Conservation (phyloP, 2,113 vertebrate species). For the Toxostoma redivivum region DNA sequence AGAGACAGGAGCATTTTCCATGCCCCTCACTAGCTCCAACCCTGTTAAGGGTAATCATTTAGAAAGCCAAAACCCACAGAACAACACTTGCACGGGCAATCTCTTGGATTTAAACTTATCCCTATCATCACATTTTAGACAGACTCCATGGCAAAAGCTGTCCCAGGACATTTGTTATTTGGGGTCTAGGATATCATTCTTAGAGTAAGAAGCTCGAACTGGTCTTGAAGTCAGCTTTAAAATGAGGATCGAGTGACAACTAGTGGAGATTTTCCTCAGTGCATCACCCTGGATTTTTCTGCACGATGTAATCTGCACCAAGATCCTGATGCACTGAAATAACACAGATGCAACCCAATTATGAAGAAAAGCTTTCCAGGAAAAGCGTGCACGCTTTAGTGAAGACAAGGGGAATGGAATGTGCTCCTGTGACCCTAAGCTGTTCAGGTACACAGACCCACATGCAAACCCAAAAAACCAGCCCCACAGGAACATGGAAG, state of each 20-base stretch:
- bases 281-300: neutral
- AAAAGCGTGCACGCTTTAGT: accelerated
- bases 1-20: neutral
- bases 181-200: neutral
- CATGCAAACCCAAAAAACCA: neutral
- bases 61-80: neutral
- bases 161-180: neutral
- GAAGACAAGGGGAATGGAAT: neutral
- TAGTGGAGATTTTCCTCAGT: conserved; percentile 40
- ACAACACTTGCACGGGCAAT: neutral
- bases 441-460: neutral
- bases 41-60: neutral
- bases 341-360: neutral
- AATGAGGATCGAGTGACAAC: conserved; percentile 62
- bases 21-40: neutral
- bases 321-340: neutral
- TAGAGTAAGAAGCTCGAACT: neutral
- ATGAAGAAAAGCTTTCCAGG: neutral
- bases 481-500: neutral
- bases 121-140: neutral
- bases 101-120: neutral
- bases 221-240: conserved; percentile 8
- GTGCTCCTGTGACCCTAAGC: neutral
- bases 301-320: neutral
- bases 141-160: neutral